These are phyloP conservation scores for Pammene fasciana DNA, from an alignment of 2,888 invertebrate species.

Conservation along the genomic window DNA sequence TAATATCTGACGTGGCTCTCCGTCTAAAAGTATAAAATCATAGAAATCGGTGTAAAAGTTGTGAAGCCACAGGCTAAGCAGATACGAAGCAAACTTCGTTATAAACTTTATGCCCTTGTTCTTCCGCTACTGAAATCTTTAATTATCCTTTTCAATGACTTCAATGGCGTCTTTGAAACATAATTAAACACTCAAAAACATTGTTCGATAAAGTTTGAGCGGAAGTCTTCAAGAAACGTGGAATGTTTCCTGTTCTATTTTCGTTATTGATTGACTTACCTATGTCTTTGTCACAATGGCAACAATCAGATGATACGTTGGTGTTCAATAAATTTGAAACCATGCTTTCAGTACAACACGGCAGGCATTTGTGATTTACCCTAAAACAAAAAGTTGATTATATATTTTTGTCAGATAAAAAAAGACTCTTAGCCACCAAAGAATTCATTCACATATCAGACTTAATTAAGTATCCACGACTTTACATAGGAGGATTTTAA, in stretches of 20 bases:
- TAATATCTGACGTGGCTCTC: too few species aligned
- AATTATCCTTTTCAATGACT: constrained; percentile 38
- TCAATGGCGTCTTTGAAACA: constrained; percentile 30
- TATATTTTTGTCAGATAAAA: not conserved
- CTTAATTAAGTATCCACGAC: too few species aligned
- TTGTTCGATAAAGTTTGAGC: constrained; percentile 30
- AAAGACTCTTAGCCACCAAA: too few species aligned
- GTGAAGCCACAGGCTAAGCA: constrained; percentile 14
- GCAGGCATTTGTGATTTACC: constrained; percentile 89
- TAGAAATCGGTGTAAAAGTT: constrained; percentile 8
- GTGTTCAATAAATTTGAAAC: constrained; percentile 61
- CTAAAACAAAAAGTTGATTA: constrained; percentile 59
- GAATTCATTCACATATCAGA: too few species aligned
- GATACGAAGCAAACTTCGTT: constrained; percentile 8
- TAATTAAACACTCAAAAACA: constrained; percentile 37
- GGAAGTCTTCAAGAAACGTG: constrained; percentile 20
- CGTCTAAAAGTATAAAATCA: not conserved
- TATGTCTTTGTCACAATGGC: constrained; percentile 87
- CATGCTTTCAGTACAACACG: constrained; percentile 86
- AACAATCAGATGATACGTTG: constrained; percentile 81
- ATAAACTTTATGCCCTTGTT: constrained; percentile 35
- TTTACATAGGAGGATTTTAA: too few species aligned
- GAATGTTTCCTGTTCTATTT: constrained; percentile 25
- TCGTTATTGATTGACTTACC: constrained; percentile 69
- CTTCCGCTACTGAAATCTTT: constrained; percentile 24